Evolutionary conservation across 2,888 invertebrate species (phyloP).

Genomic region (Sisyra terminalis): DNA sequence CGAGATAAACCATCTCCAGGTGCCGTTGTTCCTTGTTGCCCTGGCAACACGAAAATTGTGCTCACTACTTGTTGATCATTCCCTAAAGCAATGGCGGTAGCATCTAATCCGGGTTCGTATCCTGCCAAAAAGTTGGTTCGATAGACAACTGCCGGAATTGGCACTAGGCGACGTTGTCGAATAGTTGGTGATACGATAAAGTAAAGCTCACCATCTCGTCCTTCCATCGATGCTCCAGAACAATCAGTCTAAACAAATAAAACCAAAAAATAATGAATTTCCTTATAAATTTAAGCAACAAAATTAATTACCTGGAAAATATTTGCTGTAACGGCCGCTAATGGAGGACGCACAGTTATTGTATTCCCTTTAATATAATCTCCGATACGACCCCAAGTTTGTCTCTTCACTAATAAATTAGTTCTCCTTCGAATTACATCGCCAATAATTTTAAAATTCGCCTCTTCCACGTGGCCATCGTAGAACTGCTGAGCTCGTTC

Average conservation of each 20-base stretch:
- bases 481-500: slow-evolving; percentile 78
- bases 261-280: not conserved
- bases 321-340: slow-evolving; percentile 68
- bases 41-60: slow-evolving; percentile 64
- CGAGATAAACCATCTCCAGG: slow-evolving; percentile 63
- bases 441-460: slow-evolving; percentile 65
- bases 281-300: no score
- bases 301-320: slow-evolving; percentile 66
- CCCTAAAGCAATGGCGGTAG: slow-evolving; percentile 66
- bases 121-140: slow-evolving; percentile 63
- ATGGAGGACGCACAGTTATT: slow-evolving; percentile 54
- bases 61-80: slow-evolving; percentile 53
- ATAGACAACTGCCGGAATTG: slow-evolving; percentile 70
- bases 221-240: slow-evolving; percentile 50
- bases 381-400: slow-evolving; percentile 57
- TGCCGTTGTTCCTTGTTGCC: slow-evolving; percentile 65
- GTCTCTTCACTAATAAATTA: slow-evolving; percentile 61
- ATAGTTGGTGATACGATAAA: slow-evolving; percentile 70
- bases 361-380: slow-evolving; percentile 61
- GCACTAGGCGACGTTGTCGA: slow-evolving; percentile 61
- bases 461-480: slow-evolving; percentile 72
- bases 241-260: slow-evolving; percentile 54
- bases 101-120: slow-evolving; percentile 70
- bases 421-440: slow-evolving; percentile 69
- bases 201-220: slow-evolving; percentile 72